A percentile compares a stretch with the other conserved stretches of the same genome.
phyloP scores from a whole-genome alignment of 2,888 invertebrate species.

The Shargacucullia verbasci region DNA sequence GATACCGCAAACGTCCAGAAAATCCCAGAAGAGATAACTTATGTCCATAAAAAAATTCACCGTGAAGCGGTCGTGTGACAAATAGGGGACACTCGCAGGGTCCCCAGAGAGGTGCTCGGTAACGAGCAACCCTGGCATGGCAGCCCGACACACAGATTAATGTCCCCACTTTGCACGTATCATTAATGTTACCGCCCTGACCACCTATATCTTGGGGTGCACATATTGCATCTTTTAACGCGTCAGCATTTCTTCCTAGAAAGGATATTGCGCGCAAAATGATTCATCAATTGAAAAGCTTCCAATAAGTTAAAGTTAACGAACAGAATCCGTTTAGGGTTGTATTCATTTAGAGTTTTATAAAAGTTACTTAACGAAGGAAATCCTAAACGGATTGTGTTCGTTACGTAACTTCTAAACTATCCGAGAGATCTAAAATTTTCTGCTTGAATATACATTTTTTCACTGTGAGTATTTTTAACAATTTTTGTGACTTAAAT shows the following conservation, averaged over 20 bases:
- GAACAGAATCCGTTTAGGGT: slow-evolving; percentile 31
- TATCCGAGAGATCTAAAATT: slow-evolving; percentile 15
- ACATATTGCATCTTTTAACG: slow-evolving; percentile 43
- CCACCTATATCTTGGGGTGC: slow-evolving; percentile 50
- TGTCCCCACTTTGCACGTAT: slow-evolving; percentile 73
- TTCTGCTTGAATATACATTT: slow-evolving; percentile 20
- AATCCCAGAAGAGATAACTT: slow-evolving; percentile 55
- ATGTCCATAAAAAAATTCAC: slow-evolving; percentile 69
- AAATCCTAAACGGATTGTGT: slow-evolving; percentile 21
- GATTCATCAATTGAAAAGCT: slow-evolving; percentile 26
- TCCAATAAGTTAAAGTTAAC: slow-evolving; percentile 23
- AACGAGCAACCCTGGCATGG: slow-evolving; percentile 62
- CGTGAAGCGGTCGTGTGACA: slow-evolving; percentile 67
- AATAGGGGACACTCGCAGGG: slow-evolving; percentile 67
- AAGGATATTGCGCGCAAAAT: slow-evolving; percentile 25
- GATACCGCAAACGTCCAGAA: slow-evolving; percentile 42
- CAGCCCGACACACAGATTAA: slow-evolving; percentile 65
- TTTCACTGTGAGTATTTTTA: slow-evolving; percentile 58
- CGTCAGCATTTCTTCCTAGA: slow-evolving; percentile 24
- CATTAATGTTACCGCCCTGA: slow-evolving; percentile 65
- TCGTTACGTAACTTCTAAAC: slow-evolving; percentile 25
- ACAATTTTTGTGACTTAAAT: slow-evolving; percentile 69
- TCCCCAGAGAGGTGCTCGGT: slow-evolving; percentile 68
- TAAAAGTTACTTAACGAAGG: slow-evolving; percentile 34
- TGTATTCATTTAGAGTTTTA: slow-evolving; percentile 28